Percentiles rank a stretch among this genome's conserved stretches.
phyloP scores from a whole-genome alignment of 2,888 invertebrate species.

The Plemyria rubiginata region DNA sequence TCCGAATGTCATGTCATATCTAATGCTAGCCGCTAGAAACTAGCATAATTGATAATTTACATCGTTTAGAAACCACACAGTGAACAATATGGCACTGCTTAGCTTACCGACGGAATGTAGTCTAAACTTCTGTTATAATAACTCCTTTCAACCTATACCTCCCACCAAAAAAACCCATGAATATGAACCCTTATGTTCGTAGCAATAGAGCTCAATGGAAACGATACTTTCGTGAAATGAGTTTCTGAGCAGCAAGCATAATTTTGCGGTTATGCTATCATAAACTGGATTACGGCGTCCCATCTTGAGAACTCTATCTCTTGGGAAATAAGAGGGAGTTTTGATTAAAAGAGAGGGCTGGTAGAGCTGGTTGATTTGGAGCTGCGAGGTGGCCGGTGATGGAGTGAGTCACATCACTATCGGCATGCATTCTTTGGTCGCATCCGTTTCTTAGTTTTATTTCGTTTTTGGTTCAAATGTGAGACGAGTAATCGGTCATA shows the following conservation, averaged over 20 bases:
- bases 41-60: slow-evolving; percentile 56
- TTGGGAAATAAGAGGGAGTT: slow-evolving; percentile 44
- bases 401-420: slow-evolving; percentile 76
- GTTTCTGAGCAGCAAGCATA: slow-evolving; percentile 51
- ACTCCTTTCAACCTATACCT: slow-evolving; percentile 34
- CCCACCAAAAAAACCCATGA: slow-evolving; percentile 28
- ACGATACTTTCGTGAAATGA: slow-evolving; percentile 45
- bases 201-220: slow-evolving; percentile 42
- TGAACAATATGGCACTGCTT: slow-evolving; percentile 65
- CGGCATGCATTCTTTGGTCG: slow-evolving; percentile 74
- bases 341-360: slow-evolving; percentile 44
- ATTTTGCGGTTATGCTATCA: slow-evolving; percentile 54
- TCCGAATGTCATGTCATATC: not conserved
- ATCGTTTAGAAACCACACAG: slow-evolving; percentile 55
- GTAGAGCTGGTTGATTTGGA: slow-evolving; percentile 50
- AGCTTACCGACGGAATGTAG: slow-evolving; percentile 72
- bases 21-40: slow-evolving; percentile 7
- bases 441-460: slow-evolving; percentile 73
- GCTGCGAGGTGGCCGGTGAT: slow-evolving; percentile 75
- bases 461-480: slow-evolving; percentile 58
- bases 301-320: slow-evolving; percentile 44
- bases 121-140: slow-evolving; percentile 66
- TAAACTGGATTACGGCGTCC: slow-evolving; percentile 47
- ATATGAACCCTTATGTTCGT: slow-evolving; percentile 26
- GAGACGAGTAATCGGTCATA: slow-evolving; percentile 60